Evolutionary conservation across 2,888 invertebrate genomes (phyloP).

Genomic region (Acanthococcus lagerstroemiae): DNA sequence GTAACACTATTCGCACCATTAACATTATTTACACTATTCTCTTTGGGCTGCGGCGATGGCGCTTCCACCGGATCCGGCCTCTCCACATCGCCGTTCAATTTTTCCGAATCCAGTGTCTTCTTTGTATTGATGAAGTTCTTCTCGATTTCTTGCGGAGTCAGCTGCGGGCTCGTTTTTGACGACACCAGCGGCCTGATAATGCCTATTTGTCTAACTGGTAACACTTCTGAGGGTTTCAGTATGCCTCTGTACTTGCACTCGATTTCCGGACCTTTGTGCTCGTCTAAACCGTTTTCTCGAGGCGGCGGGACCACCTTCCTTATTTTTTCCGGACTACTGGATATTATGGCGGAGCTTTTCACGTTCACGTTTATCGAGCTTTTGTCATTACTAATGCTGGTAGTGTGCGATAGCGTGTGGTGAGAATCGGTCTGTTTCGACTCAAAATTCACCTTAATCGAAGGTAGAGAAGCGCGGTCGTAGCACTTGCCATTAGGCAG

Average conservation of each 20-base stretch:
- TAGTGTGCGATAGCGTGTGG: neutral
- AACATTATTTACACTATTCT: slow-evolving; percentile 45
- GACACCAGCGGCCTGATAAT: slow-evolving; percentile 46
- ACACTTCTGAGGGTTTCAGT: slow-evolving; percentile 17
- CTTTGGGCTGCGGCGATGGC: slow-evolving; percentile 47
- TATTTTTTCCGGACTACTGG: neutral
- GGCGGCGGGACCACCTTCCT: neutral
- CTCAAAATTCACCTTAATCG: slow-evolving; percentile 3
- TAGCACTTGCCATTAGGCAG: neutral
- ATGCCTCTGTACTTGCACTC: slow-evolving; percentile 13
- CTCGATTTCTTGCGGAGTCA: slow-evolving; percentile 55
- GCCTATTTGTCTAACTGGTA: slow-evolving; percentile 26
- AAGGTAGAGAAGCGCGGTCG: neutral
- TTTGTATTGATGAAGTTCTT: slow-evolving; percentile 56
- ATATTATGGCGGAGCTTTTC: neutral
- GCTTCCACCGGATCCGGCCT: neutral
- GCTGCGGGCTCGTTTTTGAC: slow-evolving; percentile 39
- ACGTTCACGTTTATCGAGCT: neutral
- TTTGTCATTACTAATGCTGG: neutral
- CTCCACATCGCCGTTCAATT: neutral
- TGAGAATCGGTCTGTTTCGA: neutral
- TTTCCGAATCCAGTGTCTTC: slow-evolving; percentile 4
- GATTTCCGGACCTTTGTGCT: neutral
- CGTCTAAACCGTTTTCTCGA: neutral
- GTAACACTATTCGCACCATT: slow-evolving; percentile 36